Percentiles rank a stretch among this genome's conserved stretches.
These are phyloP conservation scores for Globodera ellingtonae DNA, from an alignment of 1,140 invertebrate species.

Conservation along the genomic window DNA sequence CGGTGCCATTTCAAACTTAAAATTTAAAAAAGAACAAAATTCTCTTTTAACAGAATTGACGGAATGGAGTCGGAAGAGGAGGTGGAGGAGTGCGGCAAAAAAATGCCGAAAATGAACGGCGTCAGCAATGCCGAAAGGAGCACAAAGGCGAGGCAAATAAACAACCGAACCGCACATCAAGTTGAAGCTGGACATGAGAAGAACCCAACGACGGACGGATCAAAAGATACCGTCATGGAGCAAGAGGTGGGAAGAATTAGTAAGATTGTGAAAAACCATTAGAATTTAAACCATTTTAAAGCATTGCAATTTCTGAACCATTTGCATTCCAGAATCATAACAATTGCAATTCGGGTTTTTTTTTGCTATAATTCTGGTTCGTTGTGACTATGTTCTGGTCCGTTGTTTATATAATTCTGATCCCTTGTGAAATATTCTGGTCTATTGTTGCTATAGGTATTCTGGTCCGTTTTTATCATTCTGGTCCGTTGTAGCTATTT, in stretches of 20 bases:
- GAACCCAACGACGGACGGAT: background rate
- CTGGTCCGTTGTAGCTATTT: too few relatives aligned
- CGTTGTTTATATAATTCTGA: too few relatives aligned
- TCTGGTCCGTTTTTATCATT: too few relatives aligned
- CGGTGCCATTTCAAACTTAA: too few relatives aligned
- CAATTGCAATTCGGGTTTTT: too few relatives aligned
- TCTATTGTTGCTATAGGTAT: too few relatives aligned
- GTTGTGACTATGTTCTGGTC: too few relatives aligned
- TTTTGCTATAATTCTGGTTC: too few relatives aligned
- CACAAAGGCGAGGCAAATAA: background rate
- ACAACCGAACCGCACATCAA: background rate
- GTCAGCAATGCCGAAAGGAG: background rate
- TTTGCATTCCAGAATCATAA: too few relatives aligned
- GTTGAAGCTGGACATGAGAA: background rate
- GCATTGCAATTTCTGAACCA: too few relatives aligned
- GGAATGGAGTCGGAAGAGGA: slow-evolving; percentile 8
- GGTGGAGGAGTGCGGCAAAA: background rate
- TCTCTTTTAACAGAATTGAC: background rate
- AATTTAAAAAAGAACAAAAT: slow-evolving; percentile 6
- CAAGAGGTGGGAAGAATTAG: background rate
- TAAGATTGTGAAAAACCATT: background rate
- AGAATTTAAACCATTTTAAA: too few relatives aligned
- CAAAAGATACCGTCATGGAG: background rate
- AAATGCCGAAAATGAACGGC: slow-evolving; percentile 1
- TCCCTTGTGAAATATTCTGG: too few relatives aligned